Conservation (phyloP, 2,888 invertebrate species). For the Chrysotoxum bicinctum region DNA sequence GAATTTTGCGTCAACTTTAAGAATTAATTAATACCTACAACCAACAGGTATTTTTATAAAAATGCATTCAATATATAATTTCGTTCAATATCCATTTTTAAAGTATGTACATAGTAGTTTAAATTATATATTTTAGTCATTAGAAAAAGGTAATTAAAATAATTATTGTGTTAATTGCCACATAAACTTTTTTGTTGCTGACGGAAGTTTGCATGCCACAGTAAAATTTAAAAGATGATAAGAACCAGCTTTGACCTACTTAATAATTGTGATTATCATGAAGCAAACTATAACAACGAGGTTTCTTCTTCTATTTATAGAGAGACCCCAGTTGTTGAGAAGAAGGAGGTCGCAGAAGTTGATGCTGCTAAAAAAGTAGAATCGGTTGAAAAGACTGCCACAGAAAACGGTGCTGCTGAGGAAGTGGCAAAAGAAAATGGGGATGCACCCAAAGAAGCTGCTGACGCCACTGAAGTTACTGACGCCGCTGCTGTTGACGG, state of each 20-base stretch:
- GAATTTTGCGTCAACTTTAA: too few species aligned
- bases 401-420: slow-evolving; percentile 78
- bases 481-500: slow-evolving; percentile 76
- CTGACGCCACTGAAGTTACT: slow-evolving; percentile 75
- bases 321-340: slow-evolving; percentile 81
- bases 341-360: slow-evolving; percentile 80
- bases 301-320: slow-evolving; percentile 72
- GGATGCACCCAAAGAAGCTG: slow-evolving; percentile 74
- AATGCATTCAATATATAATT: too few species aligned
- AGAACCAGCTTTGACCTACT: neutral
- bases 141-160: neutral
- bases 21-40: too few species aligned
- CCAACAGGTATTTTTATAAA: too few species aligned
- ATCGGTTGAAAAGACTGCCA: slow-evolving; percentile 76
- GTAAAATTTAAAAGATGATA: neutral
- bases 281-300: neutral
- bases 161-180: neutral
- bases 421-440: slow-evolving; percentile 77
- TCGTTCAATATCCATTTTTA: too few species aligned
- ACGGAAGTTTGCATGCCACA: neutral
- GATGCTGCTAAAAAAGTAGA: slow-evolving; percentile 77
- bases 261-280: neutral
- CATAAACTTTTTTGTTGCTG: neutral
- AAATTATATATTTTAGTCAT: neutral
- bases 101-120: too few species aligned